Conservation (phyloP, 2,888 invertebrate genomes). For the Phasia obesa region DNA sequence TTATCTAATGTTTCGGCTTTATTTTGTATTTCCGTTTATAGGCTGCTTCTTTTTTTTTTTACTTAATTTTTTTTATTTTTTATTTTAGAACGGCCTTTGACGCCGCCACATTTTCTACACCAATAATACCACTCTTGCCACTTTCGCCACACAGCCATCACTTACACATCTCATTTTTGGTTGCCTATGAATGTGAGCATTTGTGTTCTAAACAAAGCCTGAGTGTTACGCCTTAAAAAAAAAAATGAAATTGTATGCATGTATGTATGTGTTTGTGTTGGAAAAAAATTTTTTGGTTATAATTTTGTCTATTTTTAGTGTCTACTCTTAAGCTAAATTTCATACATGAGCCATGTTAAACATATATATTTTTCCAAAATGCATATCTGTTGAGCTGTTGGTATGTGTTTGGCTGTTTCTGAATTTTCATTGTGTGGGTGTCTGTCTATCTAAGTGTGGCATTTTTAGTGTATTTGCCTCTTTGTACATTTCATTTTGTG, state of each 20-base stretch:
- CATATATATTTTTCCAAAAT: conserved; percentile 27
- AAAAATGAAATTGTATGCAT: too few species aligned
- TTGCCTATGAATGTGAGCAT: not conserved
- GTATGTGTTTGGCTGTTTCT: conserved; percentile 22
- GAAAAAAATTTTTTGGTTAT: conserved; percentile 34
- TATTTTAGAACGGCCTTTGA: conserved; percentile 38
- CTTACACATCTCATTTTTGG: conserved; percentile 56
- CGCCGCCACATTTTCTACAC: conserved; percentile 57
- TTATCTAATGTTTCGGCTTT: conserved; percentile 72
- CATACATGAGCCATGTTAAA: conserved; percentile 39
- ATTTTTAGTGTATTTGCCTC: conserved; percentile 26
- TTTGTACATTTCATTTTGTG: conserved; percentile 49
- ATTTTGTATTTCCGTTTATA: conserved; percentile 72
- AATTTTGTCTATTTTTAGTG: conserved; percentile 46
- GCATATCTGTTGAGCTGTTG: not conserved
- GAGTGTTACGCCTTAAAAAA: too few species aligned
- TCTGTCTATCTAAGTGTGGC: conserved; percentile 27
- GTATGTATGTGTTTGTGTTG: not conserved
- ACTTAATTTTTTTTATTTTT: not conserved
- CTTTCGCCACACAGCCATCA: conserved; percentile 66
- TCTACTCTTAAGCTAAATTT: conserved; percentile 28
- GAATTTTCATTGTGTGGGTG: conserved; percentile 21
- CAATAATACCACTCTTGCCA: conserved; percentile 48
- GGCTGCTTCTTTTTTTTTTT: conserved; percentile 44
- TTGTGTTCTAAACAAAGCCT: not conserved